Conservation (phyloP, 2,797 vertebrate genomes). For the Malacoraja senta region DNA sequence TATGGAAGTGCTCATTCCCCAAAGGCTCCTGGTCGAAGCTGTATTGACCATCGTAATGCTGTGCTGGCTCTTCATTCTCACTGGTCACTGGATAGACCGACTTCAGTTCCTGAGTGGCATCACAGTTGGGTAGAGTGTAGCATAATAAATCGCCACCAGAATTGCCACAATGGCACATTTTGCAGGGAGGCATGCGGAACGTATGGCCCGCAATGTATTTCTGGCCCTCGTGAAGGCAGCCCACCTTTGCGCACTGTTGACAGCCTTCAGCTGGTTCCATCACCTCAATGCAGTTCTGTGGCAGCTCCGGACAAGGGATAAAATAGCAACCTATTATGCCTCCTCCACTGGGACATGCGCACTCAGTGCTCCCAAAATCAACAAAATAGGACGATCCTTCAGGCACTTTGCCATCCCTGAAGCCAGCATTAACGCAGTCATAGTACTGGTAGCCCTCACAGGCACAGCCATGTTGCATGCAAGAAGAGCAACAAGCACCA, state of each 20-base stretch:
- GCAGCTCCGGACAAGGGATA: slow-evolving; percentile 83
- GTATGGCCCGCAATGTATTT: slow-evolving; percentile 83
- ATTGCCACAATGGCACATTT: slow-evolving; percentile 81
- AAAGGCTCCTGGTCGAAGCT: slow-evolving; percentile 65
- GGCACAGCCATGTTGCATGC: slow-evolving; percentile 72
- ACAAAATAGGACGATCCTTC: slow-evolving; percentile 89
- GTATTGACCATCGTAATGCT: slow-evolving; percentile 57
- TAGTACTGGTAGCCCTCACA: slow-evolving; percentile 95
- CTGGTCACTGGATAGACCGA: slow-evolving; percentile 52
- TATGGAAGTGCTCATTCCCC: slow-evolving; percentile 48
- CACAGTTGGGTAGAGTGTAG: slow-evolving; percentile 75
- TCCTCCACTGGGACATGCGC: slow-evolving; percentile 77
- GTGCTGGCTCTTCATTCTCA: slow-evolving; percentile 51
- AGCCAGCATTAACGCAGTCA: slow-evolving; percentile 82
- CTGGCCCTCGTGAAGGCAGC: slow-evolving; percentile 65
- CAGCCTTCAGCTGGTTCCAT: slow-evolving; percentile 72
- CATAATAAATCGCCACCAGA: slow-evolving; percentile 82
- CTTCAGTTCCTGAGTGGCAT: slow-evolving; percentile 44
- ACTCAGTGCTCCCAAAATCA: slow-evolving; percentile 92
- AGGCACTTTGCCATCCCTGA: slow-evolving; percentile 76
- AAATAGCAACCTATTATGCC: slow-evolving; percentile 88
- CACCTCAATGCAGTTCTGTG: slow-evolving; percentile 77
- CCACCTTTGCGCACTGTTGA: slow-evolving; percentile 74
- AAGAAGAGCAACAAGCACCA: slow-evolving; percentile 71
- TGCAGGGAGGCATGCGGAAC: slow-evolving; percentile 72